phyloP scores from a whole-genome alignment of 2,888 invertebrate genomes.

The Exephanes ischioxanthus region DNA sequence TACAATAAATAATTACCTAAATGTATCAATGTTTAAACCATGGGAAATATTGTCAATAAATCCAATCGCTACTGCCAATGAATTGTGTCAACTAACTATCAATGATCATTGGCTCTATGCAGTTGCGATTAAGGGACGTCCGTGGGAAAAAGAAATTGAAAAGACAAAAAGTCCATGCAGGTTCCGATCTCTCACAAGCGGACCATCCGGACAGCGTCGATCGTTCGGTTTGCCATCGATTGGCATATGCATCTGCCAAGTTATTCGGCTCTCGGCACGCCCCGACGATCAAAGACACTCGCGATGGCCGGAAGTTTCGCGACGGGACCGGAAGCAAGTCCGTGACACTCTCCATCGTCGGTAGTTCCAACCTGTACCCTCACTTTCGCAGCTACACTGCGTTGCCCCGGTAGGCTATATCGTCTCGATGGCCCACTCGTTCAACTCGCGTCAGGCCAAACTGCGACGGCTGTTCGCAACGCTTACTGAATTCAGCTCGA shows the following conservation, averaged over 20 bases:
- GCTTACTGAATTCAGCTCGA: background rate
- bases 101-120: no score
- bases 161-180: no score
- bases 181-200: background rate
- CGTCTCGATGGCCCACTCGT: conserved; percentile 11
- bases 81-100: no score
- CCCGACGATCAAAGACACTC: conserved; percentile 71
- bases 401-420: background rate
- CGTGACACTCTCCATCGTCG: conserved; percentile 20
- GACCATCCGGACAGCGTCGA: background rate
- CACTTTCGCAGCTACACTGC: conserved; percentile 8
- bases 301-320: conserved; percentile 52
- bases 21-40: no score
- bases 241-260: conserved; percentile 49
- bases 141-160: no score
- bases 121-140: no score
- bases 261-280: conserved; percentile 68
- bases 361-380: conserved; percentile 18
- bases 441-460: conserved; percentile 22
- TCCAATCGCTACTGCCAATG: no score
- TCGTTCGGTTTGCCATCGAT: conserved; percentile 43
- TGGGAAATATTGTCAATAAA: no score
- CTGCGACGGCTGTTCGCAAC: conserved; percentile 33
- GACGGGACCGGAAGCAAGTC: conserved; percentile 15
- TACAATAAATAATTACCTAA: no score